These are phyloP conservation scores for Caenorhabditis doughertyi DNA, from an alignment of 2,888 invertebrate species.

Conservation along the genomic window DNA sequence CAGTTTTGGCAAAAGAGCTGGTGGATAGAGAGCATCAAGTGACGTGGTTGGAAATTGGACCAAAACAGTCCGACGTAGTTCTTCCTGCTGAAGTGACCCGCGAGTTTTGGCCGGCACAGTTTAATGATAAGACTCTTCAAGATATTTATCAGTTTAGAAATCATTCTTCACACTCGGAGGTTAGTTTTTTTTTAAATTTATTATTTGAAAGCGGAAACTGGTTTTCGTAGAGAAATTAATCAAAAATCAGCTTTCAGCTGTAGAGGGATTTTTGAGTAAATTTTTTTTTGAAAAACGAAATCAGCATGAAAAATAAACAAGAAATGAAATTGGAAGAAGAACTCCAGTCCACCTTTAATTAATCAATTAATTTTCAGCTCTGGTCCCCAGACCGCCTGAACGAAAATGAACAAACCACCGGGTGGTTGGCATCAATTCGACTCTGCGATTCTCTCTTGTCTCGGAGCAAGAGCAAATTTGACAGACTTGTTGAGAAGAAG, in stretches of 20 bases:
- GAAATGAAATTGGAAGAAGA: too few species aligned
- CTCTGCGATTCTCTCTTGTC: constrained; percentile 79
- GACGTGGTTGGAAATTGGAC: constrained; percentile 81
- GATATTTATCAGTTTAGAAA: constrained; percentile 60
- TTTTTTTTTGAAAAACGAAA: too few species aligned
- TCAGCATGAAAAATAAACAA: too few species aligned
- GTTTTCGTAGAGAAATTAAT: too few species aligned
- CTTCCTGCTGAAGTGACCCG: constrained; percentile 46
- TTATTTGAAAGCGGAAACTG: too few species aligned
- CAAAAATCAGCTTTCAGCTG: background rate
- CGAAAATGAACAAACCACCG: constrained; percentile 71
- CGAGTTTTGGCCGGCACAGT: constrained; percentile 62
- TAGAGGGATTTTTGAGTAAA: too few species aligned
- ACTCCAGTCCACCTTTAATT: too few species aligned
- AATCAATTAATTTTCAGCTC: constrained; percentile 53
- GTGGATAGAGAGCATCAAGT: constrained; percentile 77
- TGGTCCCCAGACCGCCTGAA: constrained; percentile 55
- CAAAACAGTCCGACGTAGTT: constrained; percentile 65
- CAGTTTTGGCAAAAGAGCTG: constrained; percentile 80
- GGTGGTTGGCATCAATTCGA: constrained; percentile 79
- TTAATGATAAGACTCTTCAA: constrained; percentile 52
- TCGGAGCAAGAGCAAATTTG: constrained; percentile 74
- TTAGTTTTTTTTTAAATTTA: constrained; percentile 4
- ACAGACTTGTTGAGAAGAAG: constrained; percentile 74
- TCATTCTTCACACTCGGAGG: constrained; percentile 49